Base-by-base conservation (phyloP, 2,113 vertebrate species). In the Alectura lathami region DNA sequence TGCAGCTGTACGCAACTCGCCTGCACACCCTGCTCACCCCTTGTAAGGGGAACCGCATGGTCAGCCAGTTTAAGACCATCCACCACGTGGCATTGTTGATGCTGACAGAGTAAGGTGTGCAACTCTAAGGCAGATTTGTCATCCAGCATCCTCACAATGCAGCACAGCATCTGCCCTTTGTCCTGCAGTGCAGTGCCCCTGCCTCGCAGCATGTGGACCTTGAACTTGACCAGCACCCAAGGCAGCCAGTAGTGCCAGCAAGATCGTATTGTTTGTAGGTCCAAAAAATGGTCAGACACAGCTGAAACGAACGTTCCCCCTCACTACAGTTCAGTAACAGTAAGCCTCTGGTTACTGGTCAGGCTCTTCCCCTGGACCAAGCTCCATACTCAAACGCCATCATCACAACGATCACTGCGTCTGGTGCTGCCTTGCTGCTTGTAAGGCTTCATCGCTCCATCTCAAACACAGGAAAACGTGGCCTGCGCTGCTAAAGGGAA, bases 1-100 rank as follows among this genome's bases (percentile, higher is more conserved):
- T 9, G 23, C 11, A n/a, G 47, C 88, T 1, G 0, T 15, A 48
- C 12, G 3, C 2, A 3, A 3, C 8, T 2, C 10, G 15, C 57
- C 24, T 36, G 6, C 16, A 23, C 2, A 11, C 34, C 0, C 0
- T 9, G 18, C 74, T 27, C 9, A 1, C 38, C 40, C 54, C 64
- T 27, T 48, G 13, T 8, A 47, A 3, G 2, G 4, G 50, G 69
- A 64, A 21, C 9, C 22, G 1, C 0, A 4, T 18, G 54, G 54
- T 45, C 67, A 8, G 26, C 38, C 53, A 17, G 10, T 34, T 50
- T 32, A 21, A 62, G 67, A 27, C 32, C 47, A 11, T 16, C 30
- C 18, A 3, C 51, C 11, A 0, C 5, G 22, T 50, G 59, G 70
- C 53, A 20, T 32, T 40, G 4, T 3, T 21, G 76, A 21, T 36